Percentiles rank a stretch among this genome's conserved stretches.
Conservation (phyloP, 2,113 vertebrate species). For the Sorex araneus region DNA sequence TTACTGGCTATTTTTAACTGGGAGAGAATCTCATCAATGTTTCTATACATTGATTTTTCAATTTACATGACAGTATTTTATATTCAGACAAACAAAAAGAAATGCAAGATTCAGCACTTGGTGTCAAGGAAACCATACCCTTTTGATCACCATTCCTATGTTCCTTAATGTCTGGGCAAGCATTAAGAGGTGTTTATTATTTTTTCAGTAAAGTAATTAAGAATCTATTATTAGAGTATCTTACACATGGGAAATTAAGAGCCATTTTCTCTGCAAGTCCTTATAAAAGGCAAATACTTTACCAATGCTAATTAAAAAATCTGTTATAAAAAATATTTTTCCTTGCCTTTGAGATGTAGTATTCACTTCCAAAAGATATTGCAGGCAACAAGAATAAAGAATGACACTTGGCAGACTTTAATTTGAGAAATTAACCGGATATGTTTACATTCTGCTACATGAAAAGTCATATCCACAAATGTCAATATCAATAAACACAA, state of each 20-base stretch:
- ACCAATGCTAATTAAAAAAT: slow-evolving; percentile 63
- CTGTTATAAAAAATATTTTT: slow-evolving; percentile 9
- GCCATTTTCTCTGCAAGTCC: slow-evolving; percentile 51
- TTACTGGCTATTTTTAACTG: slow-evolving; percentile 79
- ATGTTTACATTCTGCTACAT: not conserved
- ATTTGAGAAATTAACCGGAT: not conserved
- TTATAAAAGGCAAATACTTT: slow-evolving; percentile 50
- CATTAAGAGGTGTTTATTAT: slow-evolving; percentile 75
- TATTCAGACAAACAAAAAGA: slow-evolving; percentile 87
- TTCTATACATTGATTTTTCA: slow-evolving; percentile 83
- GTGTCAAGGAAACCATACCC: slow-evolving; percentile 86
- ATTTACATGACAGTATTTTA: slow-evolving; percentile 86
- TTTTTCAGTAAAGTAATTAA: slow-evolving; percentile 54
- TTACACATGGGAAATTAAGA: slow-evolving; percentile 68
- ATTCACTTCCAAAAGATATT: slow-evolving; percentile 20
- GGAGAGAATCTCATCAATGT: slow-evolving; percentile 82
- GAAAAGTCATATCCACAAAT: not conserved
- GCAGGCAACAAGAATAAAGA: not conserved
- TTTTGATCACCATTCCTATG: slow-evolving; percentile 82
- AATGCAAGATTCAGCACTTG: slow-evolving; percentile 85
- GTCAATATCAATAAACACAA: slow-evolving; percentile 11
- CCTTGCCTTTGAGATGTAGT: not conserved
- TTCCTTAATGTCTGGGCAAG: slow-evolving; percentile 77
- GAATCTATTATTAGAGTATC: slow-evolving; percentile 67
- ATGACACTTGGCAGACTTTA: not conserved